Evolutionary conservation across 1,140 invertebrate species (phyloP).

Genomic region (Drosophila mayri): DNA sequence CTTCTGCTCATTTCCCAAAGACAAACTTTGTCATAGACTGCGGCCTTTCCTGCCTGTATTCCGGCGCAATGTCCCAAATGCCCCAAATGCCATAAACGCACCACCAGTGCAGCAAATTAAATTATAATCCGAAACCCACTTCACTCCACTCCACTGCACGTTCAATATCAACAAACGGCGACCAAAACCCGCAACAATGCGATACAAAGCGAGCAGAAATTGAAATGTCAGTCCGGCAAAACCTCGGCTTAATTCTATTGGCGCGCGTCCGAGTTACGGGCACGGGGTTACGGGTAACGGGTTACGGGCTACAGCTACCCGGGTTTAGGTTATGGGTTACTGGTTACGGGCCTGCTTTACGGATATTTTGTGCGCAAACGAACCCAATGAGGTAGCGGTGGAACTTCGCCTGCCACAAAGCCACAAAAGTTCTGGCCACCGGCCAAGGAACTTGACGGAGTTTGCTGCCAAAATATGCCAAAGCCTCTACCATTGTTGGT

Average conservation of each 20-base stretch:
- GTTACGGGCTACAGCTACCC: constrained; percentile 6
- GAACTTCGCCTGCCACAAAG: constrained; percentile 61
- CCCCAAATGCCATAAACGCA: constrained; percentile 45
- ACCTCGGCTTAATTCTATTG: constrained; percentile 66
- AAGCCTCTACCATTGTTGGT: constrained; percentile 49
- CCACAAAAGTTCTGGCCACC: constrained; percentile 69
- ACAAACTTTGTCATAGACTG: constrained; percentile 55
- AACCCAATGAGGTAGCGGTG: constrained; percentile 31
- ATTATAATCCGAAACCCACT: constrained; percentile 50
- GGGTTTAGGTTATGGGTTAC: constrained; percentile 20
- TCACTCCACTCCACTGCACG: not conserved
- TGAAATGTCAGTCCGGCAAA: constrained; percentile 60
- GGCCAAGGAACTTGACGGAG: constrained; percentile 74
- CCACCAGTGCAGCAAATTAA: constrained; percentile 62
- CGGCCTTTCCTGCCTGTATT: not conserved
- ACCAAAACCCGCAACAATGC: constrained; percentile 48
- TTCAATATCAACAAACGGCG: constrained; percentile 42
- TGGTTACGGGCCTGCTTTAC: constrained; percentile 14
- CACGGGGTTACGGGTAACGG: constrained; percentile 10
- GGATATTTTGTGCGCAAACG: constrained; percentile 36
- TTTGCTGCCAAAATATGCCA: constrained; percentile 68
- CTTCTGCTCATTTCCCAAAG: constrained; percentile 53
- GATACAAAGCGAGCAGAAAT: constrained; percentile 57
- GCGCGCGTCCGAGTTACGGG: constrained; percentile 12
- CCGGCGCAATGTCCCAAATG: constrained; percentile 12